Evolutionary conservation across 2,797 vertebrate genomes (phyloP), one percentile per base, ranked within the genome.

Genomic region (Pampus argenteus): DNA sequence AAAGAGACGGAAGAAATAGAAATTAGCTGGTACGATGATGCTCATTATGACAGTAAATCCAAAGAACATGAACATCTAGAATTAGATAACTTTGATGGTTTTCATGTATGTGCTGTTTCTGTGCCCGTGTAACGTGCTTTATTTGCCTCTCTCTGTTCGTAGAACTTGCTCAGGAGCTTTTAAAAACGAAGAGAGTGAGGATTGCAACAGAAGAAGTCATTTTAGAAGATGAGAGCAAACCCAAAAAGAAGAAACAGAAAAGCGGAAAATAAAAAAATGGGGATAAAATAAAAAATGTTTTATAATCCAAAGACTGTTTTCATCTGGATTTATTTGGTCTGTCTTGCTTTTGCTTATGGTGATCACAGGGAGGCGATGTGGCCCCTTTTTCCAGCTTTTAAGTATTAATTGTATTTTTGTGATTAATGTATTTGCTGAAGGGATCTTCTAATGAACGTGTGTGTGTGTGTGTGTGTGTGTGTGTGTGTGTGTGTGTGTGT

Each of bases 191-290:
- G 79, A 89, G 86, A 83, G 91, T 92, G 44, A 79, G 81, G 28
- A 79, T 93, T 26, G 23, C 69, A 23, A 17, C 62, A 0, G 92
- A 94, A 61, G 83, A 90, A 70, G 94, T 95, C 2, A 3, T 95
- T 54, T 29, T 94, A 6, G 93, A 92, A 72, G 93, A 93, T 2
- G 89, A 93, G 59, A 88, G 84, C 68, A 84, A 85, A 64, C 79
- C 92, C 22, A 92, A 89, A 51, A 91, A 91, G 81, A 92, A 91
- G 84, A 88, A 88, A 71, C 91, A 84, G 52, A 38, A 54, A 15
- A 61, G 38, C 18, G 85, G 66, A 72, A 90, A 90, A 84, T 85
- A 73, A 79, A 81, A 79, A 81, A 67, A 20, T 6, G 28, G 4
- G 50, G 78, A 82, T n/a, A 48, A 31, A 49, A 67, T 82, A 88